Percentiles rank a stretch among this genome's conserved stretches.
Evolutionary conservation across 2,888 invertebrate genomes (phyloP).

Genomic region (Dastarcus helophoroides): DNA sequence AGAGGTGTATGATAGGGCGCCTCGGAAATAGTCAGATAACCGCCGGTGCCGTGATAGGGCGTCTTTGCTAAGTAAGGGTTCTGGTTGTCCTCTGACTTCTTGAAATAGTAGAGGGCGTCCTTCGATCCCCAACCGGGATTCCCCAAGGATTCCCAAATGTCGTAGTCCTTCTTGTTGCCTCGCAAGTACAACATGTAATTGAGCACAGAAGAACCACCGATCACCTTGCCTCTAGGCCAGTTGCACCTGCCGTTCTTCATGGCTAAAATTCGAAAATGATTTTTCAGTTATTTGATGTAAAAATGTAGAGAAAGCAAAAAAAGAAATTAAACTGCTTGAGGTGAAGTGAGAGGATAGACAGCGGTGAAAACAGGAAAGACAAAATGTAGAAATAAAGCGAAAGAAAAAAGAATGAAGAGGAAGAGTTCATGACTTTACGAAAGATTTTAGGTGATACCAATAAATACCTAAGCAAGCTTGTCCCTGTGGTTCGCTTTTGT

Average conservation of each 20-base stretch:
- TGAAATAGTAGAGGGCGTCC: conserved; percentile 72
- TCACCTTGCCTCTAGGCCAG: conserved; percentile 85
- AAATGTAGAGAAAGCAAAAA: not conserved
- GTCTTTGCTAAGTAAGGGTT: conserved; percentile 74
- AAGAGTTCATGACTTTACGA: too few species aligned
- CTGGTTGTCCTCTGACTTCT: conserved; percentile 83
- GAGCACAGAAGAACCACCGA: conserved; percentile 80
- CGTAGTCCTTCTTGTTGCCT: conserved; percentile 83
- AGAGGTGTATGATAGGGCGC: conserved; percentile 80
- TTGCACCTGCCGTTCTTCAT: conserved; percentile 78
- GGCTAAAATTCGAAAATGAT: conserved; percentile 55
- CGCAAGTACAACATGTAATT: conserved; percentile 88
- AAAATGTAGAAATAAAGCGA: too few species aligned
- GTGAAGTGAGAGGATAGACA: too few species aligned
- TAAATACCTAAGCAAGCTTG: conserved; percentile 73
- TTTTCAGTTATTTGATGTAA: conserved; percentile 2
- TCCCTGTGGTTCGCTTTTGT: conserved; percentile 81
- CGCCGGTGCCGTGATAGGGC: conserved; percentile 68
- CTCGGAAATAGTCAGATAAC: conserved; percentile 74
- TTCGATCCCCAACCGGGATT: conserved; percentile 82
- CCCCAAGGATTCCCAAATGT: conserved; percentile 76
- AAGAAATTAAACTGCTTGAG: too few species aligned
- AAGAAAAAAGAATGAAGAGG: too few species aligned
- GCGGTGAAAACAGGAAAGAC: too few species aligned
- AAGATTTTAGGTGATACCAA: too few species aligned